Percentiles rank a stretch among this genome's conserved stretches.
Evolutionary conservation across 2,113 vertebrate species (phyloP).

Genomic region (Zosterops japonicus): DNA sequence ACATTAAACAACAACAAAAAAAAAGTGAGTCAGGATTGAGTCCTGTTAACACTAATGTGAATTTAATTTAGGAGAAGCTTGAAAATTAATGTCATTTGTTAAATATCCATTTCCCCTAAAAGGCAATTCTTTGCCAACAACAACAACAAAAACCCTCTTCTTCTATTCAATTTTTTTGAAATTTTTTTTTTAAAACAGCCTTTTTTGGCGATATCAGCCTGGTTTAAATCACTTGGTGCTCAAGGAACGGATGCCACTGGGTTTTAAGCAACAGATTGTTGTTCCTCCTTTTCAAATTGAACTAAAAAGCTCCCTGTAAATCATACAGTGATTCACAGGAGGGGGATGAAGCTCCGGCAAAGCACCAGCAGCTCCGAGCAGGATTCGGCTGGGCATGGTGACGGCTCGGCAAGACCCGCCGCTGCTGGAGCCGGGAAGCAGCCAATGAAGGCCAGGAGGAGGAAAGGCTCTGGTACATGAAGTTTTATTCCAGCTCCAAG

Average conservation of each 20-base stretch:
- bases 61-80: slow-evolving; percentile 61
- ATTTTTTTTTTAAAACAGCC: not conserved
- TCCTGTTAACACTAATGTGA: slow-evolving; percentile 59
- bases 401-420: not conserved
- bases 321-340: not conserved
- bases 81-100: slow-evolving; percentile 62
- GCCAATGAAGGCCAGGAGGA: not conserved
- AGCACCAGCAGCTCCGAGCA: not conserved
- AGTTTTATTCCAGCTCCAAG: not conserved
- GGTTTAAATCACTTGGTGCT: slow-evolving; percentile 58
- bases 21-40: slow-evolving; percentile 44
- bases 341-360: not conserved
- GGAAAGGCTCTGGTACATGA: not conserved
- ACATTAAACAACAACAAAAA: not conserved
- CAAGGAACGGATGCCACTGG: slow-evolving; percentile 58
- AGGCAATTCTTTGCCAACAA: slow-evolving; percentile 66
- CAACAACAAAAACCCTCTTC: slow-evolving; percentile 17
- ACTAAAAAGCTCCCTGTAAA: not conserved
- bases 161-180: not conserved
- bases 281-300: not conserved
- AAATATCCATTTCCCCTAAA: slow-evolving; percentile 64
- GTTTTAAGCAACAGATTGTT: slow-evolving; percentile 50
- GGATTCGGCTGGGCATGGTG: not conserved
- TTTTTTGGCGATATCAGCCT: slow-evolving; percentile 59
- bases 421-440: not conserved